A percentile compares a stretch with the other conserved stretches of the same genome.
Conservation (phyloP, 2,797 vertebrate genomes). For the Aldrovandia affinis region DNA sequence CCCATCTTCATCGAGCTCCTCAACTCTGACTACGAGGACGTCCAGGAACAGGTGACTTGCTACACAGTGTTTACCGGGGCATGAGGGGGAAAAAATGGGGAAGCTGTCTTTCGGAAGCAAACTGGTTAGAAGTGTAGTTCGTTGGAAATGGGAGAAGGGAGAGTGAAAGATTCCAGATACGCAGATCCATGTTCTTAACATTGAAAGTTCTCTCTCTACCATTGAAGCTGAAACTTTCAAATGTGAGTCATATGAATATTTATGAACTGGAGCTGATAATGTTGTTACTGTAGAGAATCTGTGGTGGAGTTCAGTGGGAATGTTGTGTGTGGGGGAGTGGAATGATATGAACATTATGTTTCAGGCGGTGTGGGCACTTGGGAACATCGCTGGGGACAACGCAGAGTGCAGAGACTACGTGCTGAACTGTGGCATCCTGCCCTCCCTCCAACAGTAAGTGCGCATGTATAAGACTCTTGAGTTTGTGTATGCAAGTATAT, state of each 20-base stretch:
- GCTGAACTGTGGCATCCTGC: slow-evolving; percentile 92
- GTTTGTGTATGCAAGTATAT: not conserved
- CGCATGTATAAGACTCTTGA: not conserved
- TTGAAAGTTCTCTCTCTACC: no score
- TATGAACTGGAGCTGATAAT: no score
- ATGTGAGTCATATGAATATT: no score
- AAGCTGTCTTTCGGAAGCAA: no score
- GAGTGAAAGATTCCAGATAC: no score
- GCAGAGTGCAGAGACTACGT: slow-evolving; percentile 97
- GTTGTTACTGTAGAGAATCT: no score
- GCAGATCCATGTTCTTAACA: no score
- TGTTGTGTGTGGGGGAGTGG: no score
- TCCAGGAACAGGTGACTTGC: slow-evolving; percentile 88
- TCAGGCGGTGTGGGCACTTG: slow-evolving; percentile 96
- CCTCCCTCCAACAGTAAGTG: slow-evolving; percentile 90
- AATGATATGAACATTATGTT: no score
- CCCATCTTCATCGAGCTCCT: slow-evolving; percentile 96
- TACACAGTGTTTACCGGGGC: not conserved
- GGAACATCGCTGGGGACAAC: slow-evolving; percentile 96
- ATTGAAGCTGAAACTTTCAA: no score
- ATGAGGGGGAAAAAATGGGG: not conserved
- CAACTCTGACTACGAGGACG: slow-evolving; percentile 92
- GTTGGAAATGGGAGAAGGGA: not conserved
- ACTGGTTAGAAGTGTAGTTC: not conserved
- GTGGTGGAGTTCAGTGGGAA: no score